Conservation (phyloP, 2,113 vertebrate genomes). For the Menidia beryllina region DNA sequence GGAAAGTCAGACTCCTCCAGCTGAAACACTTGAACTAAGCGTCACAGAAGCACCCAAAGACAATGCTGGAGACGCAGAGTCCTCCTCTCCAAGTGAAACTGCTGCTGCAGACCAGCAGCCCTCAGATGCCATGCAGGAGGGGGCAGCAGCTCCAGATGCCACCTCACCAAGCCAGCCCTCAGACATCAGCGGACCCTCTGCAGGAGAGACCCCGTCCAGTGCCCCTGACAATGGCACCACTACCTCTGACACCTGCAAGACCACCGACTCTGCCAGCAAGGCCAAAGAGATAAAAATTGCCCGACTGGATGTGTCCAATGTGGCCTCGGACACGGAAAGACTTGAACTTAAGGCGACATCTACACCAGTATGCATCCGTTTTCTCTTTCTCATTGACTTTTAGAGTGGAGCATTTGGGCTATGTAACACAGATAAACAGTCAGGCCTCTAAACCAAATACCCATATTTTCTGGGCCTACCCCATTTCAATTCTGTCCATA, state of each 20-base stretch:
- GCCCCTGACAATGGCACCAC: conserved; percentile 25
- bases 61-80: conserved; percentile 12
- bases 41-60: conserved; percentile 37
- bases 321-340: conserved; percentile 93
- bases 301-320: conserved; percentile 92
- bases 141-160: conserved; percentile 16
- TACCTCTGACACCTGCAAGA: conserved; percentile 38
- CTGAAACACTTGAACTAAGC: conserved; percentile 35
- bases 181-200: conserved; percentile 12
- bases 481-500: not conserved
- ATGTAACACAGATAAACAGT: not conserved
- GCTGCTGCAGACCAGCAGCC: conserved; percentile 25
- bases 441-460: not conserved
- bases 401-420: not conserved
- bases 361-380: conserved; percentile 56
- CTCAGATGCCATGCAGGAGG: conserved; percentile 17
- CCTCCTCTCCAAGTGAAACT: conserved; percentile 29
- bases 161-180: conserved; percentile 35
- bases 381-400: not conserved
- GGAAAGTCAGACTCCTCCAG: conserved; percentile 6
- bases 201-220: conserved; percentile 47
- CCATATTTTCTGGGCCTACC: not conserved
- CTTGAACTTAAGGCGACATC: conserved; percentile 88
- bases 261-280: conserved; percentile 56
- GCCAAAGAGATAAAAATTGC: conserved; percentile 90